Evolutionary conservation across 2,113 vertebrate genomes (phyloP), one percentile per base, ranked within the genome.

Genomic region (Ochotona princeps): DNA sequence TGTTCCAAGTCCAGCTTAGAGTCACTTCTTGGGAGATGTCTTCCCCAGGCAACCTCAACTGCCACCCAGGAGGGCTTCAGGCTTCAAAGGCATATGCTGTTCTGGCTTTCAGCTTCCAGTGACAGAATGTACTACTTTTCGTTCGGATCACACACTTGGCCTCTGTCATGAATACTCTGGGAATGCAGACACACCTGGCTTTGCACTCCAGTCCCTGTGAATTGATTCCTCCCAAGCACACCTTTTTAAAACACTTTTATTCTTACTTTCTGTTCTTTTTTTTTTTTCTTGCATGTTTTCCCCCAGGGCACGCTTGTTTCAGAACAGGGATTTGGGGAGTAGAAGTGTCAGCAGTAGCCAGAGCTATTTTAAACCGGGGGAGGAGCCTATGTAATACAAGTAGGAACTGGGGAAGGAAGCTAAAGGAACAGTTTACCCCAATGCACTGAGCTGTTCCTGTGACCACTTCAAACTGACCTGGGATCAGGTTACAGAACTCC

Each of bases 311-410:
- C 1, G 7, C 49, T 49, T 44, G 61, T 81, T 88, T 87, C 63
- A 23, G 72, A 78, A 69, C 61, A 47, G 0, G 35, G 83, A 54
- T 83, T 30, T 25, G 44, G 80, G 72, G 54, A 87, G 60, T 21
- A 66, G 2, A 84, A 70, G 17, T 49, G 75, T 95, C 83, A 94
- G 93, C 91, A 73, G 10, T 28, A 78, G 78, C 72, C 26, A 60
- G 2, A 70, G 81, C 94, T 95, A 89, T 95, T 94, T 94, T 95
- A 87, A 95, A 86, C 76, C 49, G 79, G 35, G 72, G 51, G 67
- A 94, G 51, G 49, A 91, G 38, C 9, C 5, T 12, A 23, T 25
- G 21, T 83, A 92, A 92, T 25, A 30, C 67, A 80, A 94, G 87
- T 23, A 76, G 80, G n/a, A 86, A 51, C n/a, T 15, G 51, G 14